Evolutionary conservation across 2,797 vertebrate genomes (phyloP), one percentile per base, ranked within the genome.

Genomic region (Anguilla pacifica): DNA sequence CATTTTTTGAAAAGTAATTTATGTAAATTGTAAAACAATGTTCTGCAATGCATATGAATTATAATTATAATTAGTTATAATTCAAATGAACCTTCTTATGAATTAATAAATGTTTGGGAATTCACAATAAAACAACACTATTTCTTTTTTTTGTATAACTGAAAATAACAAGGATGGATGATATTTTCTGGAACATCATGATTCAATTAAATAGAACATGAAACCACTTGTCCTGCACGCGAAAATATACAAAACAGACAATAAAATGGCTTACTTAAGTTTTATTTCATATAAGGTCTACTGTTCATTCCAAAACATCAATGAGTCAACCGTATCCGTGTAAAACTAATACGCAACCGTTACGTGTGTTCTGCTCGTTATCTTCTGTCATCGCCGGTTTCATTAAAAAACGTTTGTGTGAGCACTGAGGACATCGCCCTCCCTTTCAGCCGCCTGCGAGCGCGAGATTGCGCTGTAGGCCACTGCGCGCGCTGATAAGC

Each of bases 401-500:
- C 19, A 46, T 79, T 19, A 39, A 77, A 77, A 77, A 74, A 39
- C 39, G 35, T 39, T 85, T 82, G 49, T 0, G 61, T 84, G 88
- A 31, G 87, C 89, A 85, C 87, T 89, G 90, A 90, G 89, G 90
- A 91, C 84, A 89, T 31, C 55, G 90, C 94, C 94, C 94, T 92
- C 91, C 91, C 89, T 90, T 86, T 91, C 86, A 25, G 39, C 79
- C 89, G 90, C 90, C 93, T 96, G 95, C 88, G 59, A 87, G 91
- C 87, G 2, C n/a, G 87, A 94, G 95, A 96, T 96, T 94, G 95
- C 85, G 83, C 89, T 88, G 31, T 90, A 64, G 89, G 84, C 88
- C 89, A 90, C 90, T 94, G 93, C 59, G 67, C 88, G 89, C 85
- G 84, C 77, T 90, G 95, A 96, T 96, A 96, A 95, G 93, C 85